phyloP scores from a whole-genome alignment of 2,888 invertebrate genomes.

The Hemaris fuciformis region DNA sequence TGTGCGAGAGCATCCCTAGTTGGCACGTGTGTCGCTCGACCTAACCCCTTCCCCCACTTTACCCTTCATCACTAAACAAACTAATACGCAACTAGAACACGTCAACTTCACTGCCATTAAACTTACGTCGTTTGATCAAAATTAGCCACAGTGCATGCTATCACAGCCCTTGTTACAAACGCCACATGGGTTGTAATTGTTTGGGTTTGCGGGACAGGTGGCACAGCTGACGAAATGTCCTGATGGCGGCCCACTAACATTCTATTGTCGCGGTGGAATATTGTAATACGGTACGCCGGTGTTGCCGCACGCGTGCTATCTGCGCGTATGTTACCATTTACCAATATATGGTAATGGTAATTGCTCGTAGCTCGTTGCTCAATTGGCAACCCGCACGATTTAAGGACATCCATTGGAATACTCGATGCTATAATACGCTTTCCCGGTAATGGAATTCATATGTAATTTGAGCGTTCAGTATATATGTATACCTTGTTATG shows the following conservation, averaged over 20 bases:
- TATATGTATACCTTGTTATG: no score
- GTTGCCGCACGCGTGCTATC: not conserved
- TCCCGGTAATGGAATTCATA: no score
- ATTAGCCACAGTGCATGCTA: not conserved
- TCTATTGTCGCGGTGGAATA: conserved; percentile 3
- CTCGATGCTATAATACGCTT: not conserved
- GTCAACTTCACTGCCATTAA: conserved; percentile 1
- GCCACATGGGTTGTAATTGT: not conserved
- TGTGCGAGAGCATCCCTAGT: not conserved
- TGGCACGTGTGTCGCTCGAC: not conserved
- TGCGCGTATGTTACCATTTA: not conserved
- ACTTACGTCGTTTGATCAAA: conserved; percentile 9
- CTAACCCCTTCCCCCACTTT: not conserved
- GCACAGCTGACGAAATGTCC: not conserved
- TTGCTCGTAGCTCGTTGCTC: not conserved
- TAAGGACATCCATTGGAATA: not conserved
- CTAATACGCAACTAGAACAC: conserved; percentile 7
- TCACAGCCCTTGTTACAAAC: not conserved
- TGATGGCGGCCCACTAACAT: not conserved
- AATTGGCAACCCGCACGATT: not conserved
- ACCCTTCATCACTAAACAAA: conserved; percentile 4
- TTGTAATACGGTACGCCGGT: not conserved
- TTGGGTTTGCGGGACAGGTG: not conserved
- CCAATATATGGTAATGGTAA: not conserved
- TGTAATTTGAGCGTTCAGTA: no score